Base-by-base conservation (phyloP, 2,888 invertebrate species). In the Poecilus cupreus region DNA sequence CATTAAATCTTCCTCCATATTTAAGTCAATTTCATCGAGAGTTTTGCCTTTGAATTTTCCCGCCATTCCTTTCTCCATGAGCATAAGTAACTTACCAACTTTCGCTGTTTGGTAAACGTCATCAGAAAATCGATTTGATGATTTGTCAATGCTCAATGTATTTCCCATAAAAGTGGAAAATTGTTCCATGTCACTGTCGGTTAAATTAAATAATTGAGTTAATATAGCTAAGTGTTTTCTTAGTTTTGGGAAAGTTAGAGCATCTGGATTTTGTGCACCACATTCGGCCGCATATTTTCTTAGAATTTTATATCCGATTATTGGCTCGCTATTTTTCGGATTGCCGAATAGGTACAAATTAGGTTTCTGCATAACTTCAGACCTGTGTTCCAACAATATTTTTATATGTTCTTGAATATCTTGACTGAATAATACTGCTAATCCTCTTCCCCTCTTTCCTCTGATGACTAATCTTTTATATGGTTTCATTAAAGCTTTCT, bases 181-280 rank as follows among this genome's bases (percentile, higher is more conserved):
- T 79, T 85, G 85, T 74, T 85, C 86, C 0, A 86, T 76, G 68
- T 85, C 85, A 60, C 72, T 85, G 1, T 84, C 83, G 6, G 82
- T 51, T 83, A 85, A 83, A 51, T 84, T 83, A 79, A 86, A 84
- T 16, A 85, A 6, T 82, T 86, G 85, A 4, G 85, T 83, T 68
- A 86, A 72, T 1, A 85, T 86, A 6, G 85, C 85, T 22, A 86
- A 81, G 70, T 85, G 86, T 76, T 86, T 86, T 20, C 85, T 74
- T 20, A 86, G 72, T 64, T 76, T 83, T n/a, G 85, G 86, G 2
- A 82, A 82, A 6, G 85, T 86, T 32, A 85, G 60, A 3, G 84
- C 83, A n/a, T 60, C 43, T 54, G 85, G 84, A 81, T 85, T 84
- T 83, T 85, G 84, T 26, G 84, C 84, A 10, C 84, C 85, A 26